phyloP scores from a whole-genome alignment of 2,797 vertebrate species.

The Pseudomugil tenellus region DNA sequence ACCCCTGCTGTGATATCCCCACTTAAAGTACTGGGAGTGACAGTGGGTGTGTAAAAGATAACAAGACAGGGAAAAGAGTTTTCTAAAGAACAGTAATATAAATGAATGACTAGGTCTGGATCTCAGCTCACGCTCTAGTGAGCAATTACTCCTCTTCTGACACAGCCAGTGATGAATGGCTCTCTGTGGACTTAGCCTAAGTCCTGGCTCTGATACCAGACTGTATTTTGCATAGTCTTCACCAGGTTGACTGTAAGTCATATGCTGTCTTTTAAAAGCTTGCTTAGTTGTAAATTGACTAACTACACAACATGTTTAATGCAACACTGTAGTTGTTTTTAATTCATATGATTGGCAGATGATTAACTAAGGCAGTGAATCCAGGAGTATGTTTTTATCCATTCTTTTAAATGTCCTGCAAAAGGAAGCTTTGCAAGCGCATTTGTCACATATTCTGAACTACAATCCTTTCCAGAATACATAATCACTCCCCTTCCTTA shows the following conservation, averaged over 20 bases:
- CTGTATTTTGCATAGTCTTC: constrained; percentile 64
- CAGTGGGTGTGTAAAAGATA: constrained; percentile 14
- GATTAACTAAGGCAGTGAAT: constrained; percentile 7
- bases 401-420: constrained; percentile 15
- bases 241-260: constrained; percentile 29
- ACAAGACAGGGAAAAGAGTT: constrained; percentile 20
- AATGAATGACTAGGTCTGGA: constrained; percentile 62
- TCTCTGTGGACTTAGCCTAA: constrained; percentile 51
- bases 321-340: constrained; percentile 16
- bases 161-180: constrained; percentile 59
- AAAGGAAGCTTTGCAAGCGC: too few species aligned
- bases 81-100: constrained; percentile 31
- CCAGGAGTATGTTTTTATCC: constrained; percentile 4
- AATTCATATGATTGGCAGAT: constrained; percentile 42
- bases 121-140: constrained; percentile 63
- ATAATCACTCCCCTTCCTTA: too few species aligned
- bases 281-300: constrained; percentile 33
- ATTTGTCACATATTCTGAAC: too few species aligned
- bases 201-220: constrained; percentile 50
- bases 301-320: constrained; percentile 14
- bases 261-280: constrained; percentile 42
- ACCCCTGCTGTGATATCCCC: constrained; percentile 25
- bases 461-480: too few species aligned
- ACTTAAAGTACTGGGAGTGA: constrained; percentile 15
- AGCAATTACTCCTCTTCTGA: constrained; percentile 54